Evolutionary conservation across 2,113 vertebrate species (phyloP).

Genomic region (Nothobranchius kuhntae): DNA sequence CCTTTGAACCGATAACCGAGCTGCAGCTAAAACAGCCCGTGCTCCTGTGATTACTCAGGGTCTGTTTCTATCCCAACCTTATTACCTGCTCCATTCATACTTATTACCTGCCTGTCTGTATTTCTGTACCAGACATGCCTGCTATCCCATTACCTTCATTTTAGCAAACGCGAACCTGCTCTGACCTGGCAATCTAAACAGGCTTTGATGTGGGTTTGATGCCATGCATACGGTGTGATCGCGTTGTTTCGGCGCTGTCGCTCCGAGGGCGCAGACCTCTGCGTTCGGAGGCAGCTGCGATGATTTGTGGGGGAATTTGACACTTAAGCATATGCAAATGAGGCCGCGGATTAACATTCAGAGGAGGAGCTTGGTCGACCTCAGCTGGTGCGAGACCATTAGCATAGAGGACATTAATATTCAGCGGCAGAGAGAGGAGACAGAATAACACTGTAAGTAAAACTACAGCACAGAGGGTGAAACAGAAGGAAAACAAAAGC

Average conservation of each 20-base stretch:
- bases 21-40: constrained; percentile 52
- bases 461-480: constrained; percentile 61
- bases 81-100: constrained; percentile 68
- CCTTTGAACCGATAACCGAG: constrained; percentile 63
- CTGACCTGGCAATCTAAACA: constrained; percentile 73
- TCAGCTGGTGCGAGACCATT: constrained; percentile 72
- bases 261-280: constrained; percentile 34
- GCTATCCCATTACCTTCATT: constrained; percentile 74
- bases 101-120: constrained; percentile 68
- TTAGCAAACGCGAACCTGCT: constrained; percentile 61
- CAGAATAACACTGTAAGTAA: constrained; percentile 70
- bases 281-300: constrained; percentile 36
- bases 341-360: constrained; percentile 77
- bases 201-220: constrained; percentile 73
- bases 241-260: constrained; percentile 65
- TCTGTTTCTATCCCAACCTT: constrained; percentile 67
- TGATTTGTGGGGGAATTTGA: constrained; percentile 75
- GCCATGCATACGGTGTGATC: constrained; percentile 55
- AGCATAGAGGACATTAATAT: constrained; percentile 78
- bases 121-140: constrained; percentile 49
- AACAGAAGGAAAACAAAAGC: constrained; percentile 67
- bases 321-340: constrained; percentile 79
- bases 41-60: constrained; percentile 56
- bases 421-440: constrained; percentile 60
- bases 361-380: constrained; percentile 78